Evolutionary conservation across 2,888 invertebrate genomes (phyloP), one percentile per base, ranked within the genome.

Genomic region (Lissocephala sabroskyi): DNA sequence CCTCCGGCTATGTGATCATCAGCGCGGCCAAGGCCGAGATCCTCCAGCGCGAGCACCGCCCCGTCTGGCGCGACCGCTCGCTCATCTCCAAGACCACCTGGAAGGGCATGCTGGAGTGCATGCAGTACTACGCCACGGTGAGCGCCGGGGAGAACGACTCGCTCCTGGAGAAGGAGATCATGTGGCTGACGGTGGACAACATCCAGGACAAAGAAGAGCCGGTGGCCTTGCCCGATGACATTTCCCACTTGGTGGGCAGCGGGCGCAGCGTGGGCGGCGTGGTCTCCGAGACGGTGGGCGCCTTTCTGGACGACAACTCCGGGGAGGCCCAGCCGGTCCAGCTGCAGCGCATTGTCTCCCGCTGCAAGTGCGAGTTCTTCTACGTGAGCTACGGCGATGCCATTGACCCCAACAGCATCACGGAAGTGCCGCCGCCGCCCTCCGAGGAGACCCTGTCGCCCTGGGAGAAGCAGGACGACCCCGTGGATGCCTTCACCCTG

Each of bases 121-220:
- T 99, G 96, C 98, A 98, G 89, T 99, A 99, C 86, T 99, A 98
- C 86, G 98, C 98, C 9, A 99, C 99, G 6, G 97, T 98, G 40
- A 93, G 93, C 81, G 94, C 94, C 2, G 89, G 89, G 26, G 90
- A 91, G 77, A 88, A 89, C 55, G 91, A 91, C 74, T 88, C 89
- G 29, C 85, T 90, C 10, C 87, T 88, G 64, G 89, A 87, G 88
- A 94, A 96, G 73, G 95, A 96, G 84, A 96, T 98, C 63, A 95
- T 96, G 87, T 99, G 98, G 98, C 87, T 99, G 64, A 93, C 94
- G 0, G 90, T 96, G 36, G 96, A 97, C 66, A 95, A 97, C 81
- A 97, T 97, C 52, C 95, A 96, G 48, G 92, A 92, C 79, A 90
- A 91, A 49, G 92, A 92, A 78, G 90, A 91, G 0, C 89, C 90